Conservation (phyloP, 2,797 vertebrate species). For the Nannoperca australis region DNA sequence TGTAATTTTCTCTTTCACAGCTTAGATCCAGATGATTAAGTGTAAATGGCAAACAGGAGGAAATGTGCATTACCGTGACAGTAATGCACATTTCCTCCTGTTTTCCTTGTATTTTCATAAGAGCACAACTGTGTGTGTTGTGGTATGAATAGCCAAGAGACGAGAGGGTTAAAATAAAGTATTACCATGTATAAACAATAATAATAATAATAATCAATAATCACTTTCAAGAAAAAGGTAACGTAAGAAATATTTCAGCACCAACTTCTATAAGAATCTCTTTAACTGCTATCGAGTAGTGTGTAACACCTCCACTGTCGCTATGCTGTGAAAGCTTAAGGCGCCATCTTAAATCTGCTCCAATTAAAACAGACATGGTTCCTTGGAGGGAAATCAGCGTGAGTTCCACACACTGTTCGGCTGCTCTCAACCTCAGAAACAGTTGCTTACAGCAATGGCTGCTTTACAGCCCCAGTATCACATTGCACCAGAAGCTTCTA, state of each 20-base stretch:
- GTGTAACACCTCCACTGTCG: background rate
- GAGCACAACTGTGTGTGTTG: too few relatives aligned
- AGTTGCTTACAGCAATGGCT: conserved; percentile 57
- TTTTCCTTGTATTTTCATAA: too few relatives aligned
- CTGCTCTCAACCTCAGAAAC: conserved; percentile 58
- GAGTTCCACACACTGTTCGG: conserved; percentile 38
- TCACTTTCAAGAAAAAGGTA: background rate
- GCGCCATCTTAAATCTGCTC: conserved; percentile 40
- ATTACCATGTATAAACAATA: background rate
- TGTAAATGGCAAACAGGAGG: conserved; percentile 22
- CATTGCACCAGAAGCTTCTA: conserved; percentile 75
- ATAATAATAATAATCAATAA: too few relatives aligned
- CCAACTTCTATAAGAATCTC: background rate
- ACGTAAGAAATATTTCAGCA: background rate
- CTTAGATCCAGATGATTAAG: conserved; percentile 9
- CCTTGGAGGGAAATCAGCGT: conserved; percentile 3
- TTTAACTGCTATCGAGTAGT: background rate
- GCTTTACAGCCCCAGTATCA: conserved; percentile 80
- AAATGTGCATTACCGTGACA: background rate
- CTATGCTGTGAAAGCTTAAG: conserved; percentile 24
- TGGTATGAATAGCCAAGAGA: too few relatives aligned
- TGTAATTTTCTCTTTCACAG: conserved; percentile 3
- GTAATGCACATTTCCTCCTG: too few relatives aligned
- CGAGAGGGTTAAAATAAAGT: background rate
- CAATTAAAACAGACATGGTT: conserved; percentile 39